Base-by-base conservation (phyloP, 2,888 invertebrate genomes). In the Odontothrips loti region DNA sequence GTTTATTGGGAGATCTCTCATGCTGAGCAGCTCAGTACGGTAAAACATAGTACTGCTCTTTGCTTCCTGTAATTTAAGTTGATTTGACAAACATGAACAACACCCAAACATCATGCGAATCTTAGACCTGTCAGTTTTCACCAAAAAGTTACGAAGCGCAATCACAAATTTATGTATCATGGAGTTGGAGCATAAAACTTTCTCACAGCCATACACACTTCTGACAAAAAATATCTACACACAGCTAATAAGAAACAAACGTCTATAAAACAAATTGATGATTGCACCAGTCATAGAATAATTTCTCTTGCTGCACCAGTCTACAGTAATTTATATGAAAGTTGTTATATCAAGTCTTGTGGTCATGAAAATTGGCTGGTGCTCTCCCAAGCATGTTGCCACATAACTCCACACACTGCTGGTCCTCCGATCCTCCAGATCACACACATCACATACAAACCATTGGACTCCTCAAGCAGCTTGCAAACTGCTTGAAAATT, bases 391-490 rank as follows among this genome's bases (percentile, higher is more conserved):
- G 68, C 23, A 23, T 75, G 68, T 75, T 75, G n/a, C 27, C 27
- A 75, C 68, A 75, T 23, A 75, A 75, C 68, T 75, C 68, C 68
- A 75, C 68, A 23, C 27, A 23, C 68, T 27, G 68, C 68, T 23
- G 68, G 68, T 75, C 68, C 68, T 75, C 68, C 68, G 68, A 75
- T 75, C 23, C 68, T 75, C 68, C 23, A 23, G 68, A 75, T 75
- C 68, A 75, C 68, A 75, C 68, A 75, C 68, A 75, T 75, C 68
- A 75, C 68, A 75, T 75, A 75, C 68, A 75, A 75, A 75, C 68
- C 68, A 75, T 75, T 75, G 68, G 68, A 75, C 68, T 75, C 27
- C 68, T 75, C 68, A 75, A 75, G 68, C 68, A 75, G 68, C 27
- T 27, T 75, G 68, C 27, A 11, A 75, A 75, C 68, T 75, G 68